Conservation (phyloP, 2,888 invertebrate species). For the Notodonta ziczac region DNA sequence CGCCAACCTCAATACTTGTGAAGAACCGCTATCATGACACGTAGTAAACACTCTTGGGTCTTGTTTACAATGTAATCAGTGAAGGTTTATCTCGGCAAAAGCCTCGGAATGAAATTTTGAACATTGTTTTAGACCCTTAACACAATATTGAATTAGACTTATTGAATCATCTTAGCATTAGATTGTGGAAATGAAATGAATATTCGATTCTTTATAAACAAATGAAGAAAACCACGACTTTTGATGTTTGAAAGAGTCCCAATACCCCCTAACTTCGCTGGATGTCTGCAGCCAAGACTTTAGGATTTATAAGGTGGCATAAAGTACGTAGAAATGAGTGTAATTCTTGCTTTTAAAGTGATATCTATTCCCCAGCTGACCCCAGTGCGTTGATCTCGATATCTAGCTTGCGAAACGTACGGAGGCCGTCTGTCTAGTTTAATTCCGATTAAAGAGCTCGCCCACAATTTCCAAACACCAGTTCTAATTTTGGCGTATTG, state of each 20-base stretch:
- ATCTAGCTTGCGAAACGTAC: background rate
- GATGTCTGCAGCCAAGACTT: no score
- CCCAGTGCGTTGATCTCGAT: slow-evolving; percentile 1
- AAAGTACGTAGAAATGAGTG: background rate
- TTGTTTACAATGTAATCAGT: slow-evolving; percentile 1
- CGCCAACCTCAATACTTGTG: slow-evolving; percentile 2
- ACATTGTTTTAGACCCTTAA: no score
- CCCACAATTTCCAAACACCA: slow-evolving; percentile 1
- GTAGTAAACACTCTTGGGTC: background rate
- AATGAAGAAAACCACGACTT: no score
- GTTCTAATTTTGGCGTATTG: background rate
- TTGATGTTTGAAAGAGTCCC: no score
- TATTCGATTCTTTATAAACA: no score
- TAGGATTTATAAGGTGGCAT: no score
- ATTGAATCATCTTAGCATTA: no score
- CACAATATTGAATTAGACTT: no score
- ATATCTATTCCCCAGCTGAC: background rate
- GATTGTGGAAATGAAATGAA: no score
- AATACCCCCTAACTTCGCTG: no score
- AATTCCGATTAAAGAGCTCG: background rate
- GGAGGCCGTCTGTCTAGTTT: slow-evolving; percentile 2
- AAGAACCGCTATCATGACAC: slow-evolving; percentile 4
- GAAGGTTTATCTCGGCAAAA: no score
- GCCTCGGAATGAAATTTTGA: no score
- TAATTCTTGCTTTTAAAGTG: background rate